phyloP scores from a whole-genome alignment of 2,888 invertebrate genomes.

The Macroteleia sp. region DNA sequence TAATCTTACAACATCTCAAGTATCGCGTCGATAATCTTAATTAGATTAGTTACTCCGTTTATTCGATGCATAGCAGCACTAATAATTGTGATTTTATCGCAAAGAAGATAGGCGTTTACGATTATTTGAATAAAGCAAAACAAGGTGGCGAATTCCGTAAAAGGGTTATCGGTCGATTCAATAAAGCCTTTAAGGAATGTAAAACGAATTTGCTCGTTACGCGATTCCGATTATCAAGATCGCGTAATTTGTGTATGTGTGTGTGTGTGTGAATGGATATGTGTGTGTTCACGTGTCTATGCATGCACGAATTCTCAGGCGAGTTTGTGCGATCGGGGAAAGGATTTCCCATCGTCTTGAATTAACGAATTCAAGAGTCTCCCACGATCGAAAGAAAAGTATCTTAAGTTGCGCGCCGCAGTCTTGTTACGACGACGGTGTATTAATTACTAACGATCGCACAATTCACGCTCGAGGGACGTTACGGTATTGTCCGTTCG shows the following conservation, averaged over 20 bases:
- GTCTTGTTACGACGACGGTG: conserved; percentile 32
- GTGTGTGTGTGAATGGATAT: too few relatives aligned
- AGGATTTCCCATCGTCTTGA: conserved; percentile 68
- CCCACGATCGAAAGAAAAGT: conserved; percentile 63
- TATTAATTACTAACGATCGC: conserved; percentile 46
- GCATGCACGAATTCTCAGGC: conserved; percentile 59
- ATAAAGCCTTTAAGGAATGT: conserved; percentile 18
- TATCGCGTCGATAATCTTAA: too few relatives aligned
- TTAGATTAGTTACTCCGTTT: conserved; percentile 12
- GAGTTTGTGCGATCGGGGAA: conserved; percentile 63
- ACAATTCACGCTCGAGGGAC: conserved; percentile 27
- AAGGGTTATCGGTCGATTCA: conserved; percentile 39
- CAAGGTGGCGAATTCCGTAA: conserved; percentile 11
- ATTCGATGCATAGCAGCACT: conserved; percentile 19
- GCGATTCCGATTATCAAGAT: conserved; percentile 55
- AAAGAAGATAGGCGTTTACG: conserved; percentile 2
- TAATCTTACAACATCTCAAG: too few relatives aligned
- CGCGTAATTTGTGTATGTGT: conserved; percentile 49
- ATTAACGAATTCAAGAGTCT: conserved; percentile 59
- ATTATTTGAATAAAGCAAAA: conserved; percentile 24
- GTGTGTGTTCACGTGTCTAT: too few relatives aligned
- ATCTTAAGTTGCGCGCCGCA: conserved; percentile 40
- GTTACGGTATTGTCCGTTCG: too few relatives aligned
- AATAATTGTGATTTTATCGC: conserved; percentile 34
- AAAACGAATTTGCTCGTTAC: conserved; percentile 53